Evolutionary conservation across 2,888 invertebrate genomes (phyloP), one percentile per base, ranked within the genome.

Genomic region (Sepioteuthis lessoniana): DNA sequence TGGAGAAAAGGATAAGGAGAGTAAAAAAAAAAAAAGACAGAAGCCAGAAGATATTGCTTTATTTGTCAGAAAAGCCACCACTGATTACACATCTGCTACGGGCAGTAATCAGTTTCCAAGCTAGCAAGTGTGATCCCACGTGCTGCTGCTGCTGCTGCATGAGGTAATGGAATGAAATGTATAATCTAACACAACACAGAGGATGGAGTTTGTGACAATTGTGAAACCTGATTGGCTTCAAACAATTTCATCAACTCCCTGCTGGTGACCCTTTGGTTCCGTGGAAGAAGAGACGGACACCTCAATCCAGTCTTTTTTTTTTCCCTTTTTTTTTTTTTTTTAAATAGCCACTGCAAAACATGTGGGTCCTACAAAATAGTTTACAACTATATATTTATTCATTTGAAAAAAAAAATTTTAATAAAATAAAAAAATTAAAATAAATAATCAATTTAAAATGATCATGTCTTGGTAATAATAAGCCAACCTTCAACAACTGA

Each of bases 201-300:
- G 76, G 76, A 76, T 76, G 76, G 76, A 76, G 76, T 76, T 76
- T 76, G n/a, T 76, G 76, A 76, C 76, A 76, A 76, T 76, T 76
- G 76, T 13, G 60, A n/a, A 76, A 76, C 76, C 76, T n/a, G 31
- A 8, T 55, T n/a, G 76, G 76, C n/a, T 76, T 76, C n/a, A 8
- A 76, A 76, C n/a, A 76, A 76, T 31, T n/a, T n/a, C 76, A 16
- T 31, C 13, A 31, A 76, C 76, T 76, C 76, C 31, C 76, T n/a
- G 76, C 55, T 55, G 55, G 25, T 25, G 21, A 25, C 55, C 55
- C 2, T 21, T 50, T 16, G 50, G 0, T 16, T 3, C 16, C 3
- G 19, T 3, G 19, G 19, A 50, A 21, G 55, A 7, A 21, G 55
- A 21, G 21, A 21, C 5, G 55, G 55, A 25, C 55, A 55, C 55